phyloP scores from a whole-genome alignment of 2,113 vertebrate genomes.

The Cygnus buccinator region DNA sequence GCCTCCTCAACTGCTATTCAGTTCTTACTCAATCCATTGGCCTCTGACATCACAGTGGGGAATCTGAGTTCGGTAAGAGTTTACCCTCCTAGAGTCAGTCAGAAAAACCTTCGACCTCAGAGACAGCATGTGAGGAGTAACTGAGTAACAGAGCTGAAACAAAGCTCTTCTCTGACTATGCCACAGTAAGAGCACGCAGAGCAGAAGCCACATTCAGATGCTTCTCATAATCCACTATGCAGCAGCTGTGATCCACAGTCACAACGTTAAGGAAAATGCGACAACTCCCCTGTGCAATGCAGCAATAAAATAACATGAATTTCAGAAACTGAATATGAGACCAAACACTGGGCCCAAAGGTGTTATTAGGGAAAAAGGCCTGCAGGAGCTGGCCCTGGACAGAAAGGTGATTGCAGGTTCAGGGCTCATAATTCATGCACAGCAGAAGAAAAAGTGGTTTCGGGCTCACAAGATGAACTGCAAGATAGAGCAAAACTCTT shows the following conservation, averaged over 20 bases:
- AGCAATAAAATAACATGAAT: background rate
- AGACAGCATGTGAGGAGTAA: background rate
- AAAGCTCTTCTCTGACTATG: background rate
- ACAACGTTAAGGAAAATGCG: background rate
- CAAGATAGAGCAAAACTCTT: background rate
- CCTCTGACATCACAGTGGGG: background rate
- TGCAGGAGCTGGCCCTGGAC: background rate
- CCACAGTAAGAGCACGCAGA: background rate
- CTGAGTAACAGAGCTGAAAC: background rate
- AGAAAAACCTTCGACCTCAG: background rate
- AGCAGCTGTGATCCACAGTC: background rate
- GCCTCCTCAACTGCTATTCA: background rate
- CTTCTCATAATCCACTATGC: fast-evolving
- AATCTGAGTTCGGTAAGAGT: background rate
- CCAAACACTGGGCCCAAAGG: background rate
- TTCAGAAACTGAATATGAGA: background rate
- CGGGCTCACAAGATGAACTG: background rate
- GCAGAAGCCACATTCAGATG: background rate
- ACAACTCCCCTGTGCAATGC: background rate
- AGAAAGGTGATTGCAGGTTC: background rate
- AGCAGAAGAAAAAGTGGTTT: background rate
- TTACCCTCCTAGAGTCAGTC: background rate
- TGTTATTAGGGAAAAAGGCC: background rate
- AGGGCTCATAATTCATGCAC: background rate
- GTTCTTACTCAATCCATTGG: background rate